Percentiles rank a stretch among this genome's conserved stretches.
Evolutionary conservation across 2,888 invertebrate genomes (phyloP).

Genomic region (Cosmopolites sordidus): DNA sequence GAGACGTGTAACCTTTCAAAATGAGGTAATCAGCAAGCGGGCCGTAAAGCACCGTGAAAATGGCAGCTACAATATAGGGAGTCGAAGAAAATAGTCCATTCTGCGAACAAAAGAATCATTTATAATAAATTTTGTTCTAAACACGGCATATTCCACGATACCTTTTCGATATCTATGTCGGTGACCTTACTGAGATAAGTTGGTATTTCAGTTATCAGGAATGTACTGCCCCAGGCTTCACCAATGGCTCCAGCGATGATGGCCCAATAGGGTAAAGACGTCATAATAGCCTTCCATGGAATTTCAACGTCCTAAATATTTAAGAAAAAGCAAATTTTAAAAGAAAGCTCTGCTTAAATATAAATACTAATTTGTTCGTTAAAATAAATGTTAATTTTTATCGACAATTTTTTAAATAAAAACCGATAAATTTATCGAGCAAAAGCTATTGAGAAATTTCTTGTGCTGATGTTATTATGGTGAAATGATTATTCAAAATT

Average conservation of each 20-base stretch:
- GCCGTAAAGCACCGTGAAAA: conserved; percentile 67
- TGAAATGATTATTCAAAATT: too few relatives aligned
- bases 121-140: background rate
- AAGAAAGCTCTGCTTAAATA: too few relatives aligned
- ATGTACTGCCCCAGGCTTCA: conserved; percentile 33
- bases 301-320: conserved; percentile 46
- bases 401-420: too few relatives aligned
- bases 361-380: too few relatives aligned
- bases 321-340: too few relatives aligned
- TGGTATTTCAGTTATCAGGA: conserved; percentile 33
- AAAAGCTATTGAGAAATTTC: too few relatives aligned
- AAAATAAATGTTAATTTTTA: too few relatives aligned
- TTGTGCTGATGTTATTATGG: too few relatives aligned
- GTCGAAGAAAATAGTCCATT: conserved; percentile 66
- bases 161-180: conserved; percentile 64
- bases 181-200: conserved; percentile 50
- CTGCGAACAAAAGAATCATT: conserved; percentile 42
- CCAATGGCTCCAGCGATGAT: conserved; percentile 49
- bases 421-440: too few relatives aligned
- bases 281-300: conserved; percentile 72
- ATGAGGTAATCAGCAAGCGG: conserved; percentile 60
- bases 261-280: conserved; percentile 73
- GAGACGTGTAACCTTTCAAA: conserved; percentile 40
- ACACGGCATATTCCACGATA: conserved; percentile 35
- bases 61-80: conserved; percentile 70